Evolutionary conservation across 2,113 vertebrate genomes (phyloP), one percentile per base, ranked within the genome.

Genomic region (Chaenogobius annularis): DNA sequence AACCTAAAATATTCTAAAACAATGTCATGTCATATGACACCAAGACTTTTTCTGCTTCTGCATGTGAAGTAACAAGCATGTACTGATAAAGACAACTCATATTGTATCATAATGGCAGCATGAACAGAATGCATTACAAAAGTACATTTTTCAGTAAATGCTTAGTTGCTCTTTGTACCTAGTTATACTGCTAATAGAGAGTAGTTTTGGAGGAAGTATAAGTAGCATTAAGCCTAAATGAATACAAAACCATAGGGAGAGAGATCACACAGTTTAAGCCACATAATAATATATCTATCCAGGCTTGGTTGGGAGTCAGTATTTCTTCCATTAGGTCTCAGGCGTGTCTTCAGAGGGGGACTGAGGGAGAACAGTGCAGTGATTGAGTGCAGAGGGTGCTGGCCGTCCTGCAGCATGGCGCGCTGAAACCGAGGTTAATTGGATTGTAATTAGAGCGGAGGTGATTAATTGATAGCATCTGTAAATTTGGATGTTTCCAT

Each of bases 401-500:
- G 78, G 85, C 86, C 72, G 78, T 91, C 89, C 90, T 86, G 87
- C 86, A 86, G 87, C 80, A 85, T 78, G 80, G 84, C 55, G 62
- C 74, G 76, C 79, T 81, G 87, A 90, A 87, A 89, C 85, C 88
- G 90, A 93, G 92, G 92, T 94, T 94, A 93, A 93, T 93, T 94
- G 91, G 92, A 93, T 92, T 92, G 93, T 93, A 92, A 93, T 94
- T 93, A 93, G 91, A 91, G 87, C 72, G 80, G 82, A 89, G 88
- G 88, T 90, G 90, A 94, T 93, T 93, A 93, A 93, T 92, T 93
- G 91, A 93, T 94, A 91, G 90, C 90, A 93, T 92, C 93, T 91
- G 90, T 93, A 93, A 92, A 91, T 94, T 89, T 91, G 90, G 90
- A 93, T 93, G 89, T 92, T 93, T 89, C 88, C 81, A 92, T 92